Evolutionary conservation across 2,888 invertebrate species (phyloP).

Genomic region (Dioctria linearis): DNA sequence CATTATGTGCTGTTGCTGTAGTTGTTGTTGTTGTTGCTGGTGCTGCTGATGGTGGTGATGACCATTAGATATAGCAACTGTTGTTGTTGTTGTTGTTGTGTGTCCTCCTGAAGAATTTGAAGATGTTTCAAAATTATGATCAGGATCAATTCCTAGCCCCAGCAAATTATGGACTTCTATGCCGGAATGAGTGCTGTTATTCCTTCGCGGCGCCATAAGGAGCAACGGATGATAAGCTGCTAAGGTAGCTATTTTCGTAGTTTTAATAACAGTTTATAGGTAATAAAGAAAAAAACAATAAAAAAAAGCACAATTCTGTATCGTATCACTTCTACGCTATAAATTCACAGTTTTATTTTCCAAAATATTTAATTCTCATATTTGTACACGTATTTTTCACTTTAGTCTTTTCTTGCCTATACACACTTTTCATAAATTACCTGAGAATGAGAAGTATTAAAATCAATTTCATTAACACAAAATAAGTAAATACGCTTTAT

Average conservation of each 20-base stretch:
- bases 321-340: neutral
- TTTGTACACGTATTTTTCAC: constrained; percentile 3
- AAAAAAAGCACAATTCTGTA: neutral
- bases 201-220: constrained; percentile 74
- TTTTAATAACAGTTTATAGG: constrained; percentile 54
- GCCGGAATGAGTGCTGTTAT: constrained; percentile 64
- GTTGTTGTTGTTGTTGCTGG: constrained; percentile 67
- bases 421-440: no score
- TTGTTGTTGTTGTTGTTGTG: constrained; percentile 33
- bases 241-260: constrained; percentile 63
- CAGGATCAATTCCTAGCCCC: constrained; percentile 56
- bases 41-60: constrained; percentile 67
- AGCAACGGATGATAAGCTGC: constrained; percentile 63
- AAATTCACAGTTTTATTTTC: neutral
- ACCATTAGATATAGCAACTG: neutral
- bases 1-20: constrained; percentile 63
- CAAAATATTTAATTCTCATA: constrained; percentile 5
- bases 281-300: constrained; percentile 14
- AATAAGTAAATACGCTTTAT: no score
- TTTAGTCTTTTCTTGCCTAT: neutral
- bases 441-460: no score
- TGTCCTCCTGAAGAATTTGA: constrained; percentile 40
- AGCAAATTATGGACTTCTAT: constrained; percentile 69
- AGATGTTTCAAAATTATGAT: constrained; percentile 55
- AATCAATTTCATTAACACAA: no score